Evolutionary conservation across 2,797 vertebrate genomes (phyloP).

Genomic region (Dermochelys coriacea): DNA sequence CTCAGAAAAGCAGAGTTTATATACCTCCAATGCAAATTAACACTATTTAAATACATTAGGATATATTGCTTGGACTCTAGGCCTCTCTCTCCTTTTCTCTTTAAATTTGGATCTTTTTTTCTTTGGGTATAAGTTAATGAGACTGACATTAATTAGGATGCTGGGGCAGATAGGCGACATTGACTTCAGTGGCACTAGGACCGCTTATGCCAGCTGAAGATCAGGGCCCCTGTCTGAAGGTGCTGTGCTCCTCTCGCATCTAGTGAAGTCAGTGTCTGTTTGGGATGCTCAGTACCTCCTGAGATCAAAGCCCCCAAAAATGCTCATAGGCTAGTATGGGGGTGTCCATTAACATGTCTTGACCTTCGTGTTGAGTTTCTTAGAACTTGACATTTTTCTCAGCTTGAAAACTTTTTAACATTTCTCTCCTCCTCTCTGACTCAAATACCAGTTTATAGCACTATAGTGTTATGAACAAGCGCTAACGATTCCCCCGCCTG

Average conservation of each 20-base stretch:
- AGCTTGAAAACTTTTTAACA: neutral
- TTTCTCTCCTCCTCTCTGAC: neutral
- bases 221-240: neutral
- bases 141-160: neutral
- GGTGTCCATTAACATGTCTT: neutral
- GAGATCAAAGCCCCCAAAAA: neutral
- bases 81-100: neutral
- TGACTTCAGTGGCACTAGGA: neutral
- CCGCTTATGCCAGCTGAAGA: no score
- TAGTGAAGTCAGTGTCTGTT: neutral
- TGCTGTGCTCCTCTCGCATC: neutral
- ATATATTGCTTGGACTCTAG: neutral
- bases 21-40: neutral
- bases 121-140: neutral
- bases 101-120: neutral
- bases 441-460: neutral
- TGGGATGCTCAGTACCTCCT: neutral
- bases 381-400: neutral
- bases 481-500: neutral
- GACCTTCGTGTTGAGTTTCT: neutral
- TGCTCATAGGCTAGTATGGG: neutral
- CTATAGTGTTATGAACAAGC: neutral
- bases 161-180: neutral
- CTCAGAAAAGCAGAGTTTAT: neutral
- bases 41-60: neutral